A percentile compares a stretch with the other conserved stretches of the same genome.
These are phyloP conservation scores for Rhagoletis zephyria DNA, from an alignment of 1,140 invertebrate species.

Conservation along the genomic window DNA sequence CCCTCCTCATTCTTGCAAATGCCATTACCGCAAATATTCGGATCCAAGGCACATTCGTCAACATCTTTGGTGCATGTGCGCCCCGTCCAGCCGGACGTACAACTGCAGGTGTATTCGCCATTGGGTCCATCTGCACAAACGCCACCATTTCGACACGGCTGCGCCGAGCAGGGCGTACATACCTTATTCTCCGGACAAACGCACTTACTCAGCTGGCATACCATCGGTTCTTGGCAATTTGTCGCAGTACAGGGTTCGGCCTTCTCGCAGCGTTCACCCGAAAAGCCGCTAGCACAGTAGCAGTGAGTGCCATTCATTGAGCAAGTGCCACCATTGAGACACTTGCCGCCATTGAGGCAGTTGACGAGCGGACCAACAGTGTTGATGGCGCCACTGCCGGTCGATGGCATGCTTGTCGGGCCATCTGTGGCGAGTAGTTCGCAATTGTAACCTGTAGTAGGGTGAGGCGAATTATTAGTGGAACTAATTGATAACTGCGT, in stretches of 20 bases:
- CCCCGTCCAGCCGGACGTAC: constrained; percentile 84
- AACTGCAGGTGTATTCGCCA: constrained; percentile 83
- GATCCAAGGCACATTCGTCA: constrained; percentile 81
- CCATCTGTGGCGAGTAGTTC: constrained; percentile 61
- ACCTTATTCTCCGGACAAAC: constrained; percentile 70
- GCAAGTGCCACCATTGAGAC: constrained; percentile 83
- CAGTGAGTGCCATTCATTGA: constrained; percentile 84
- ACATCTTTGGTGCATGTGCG: constrained; percentile 82
- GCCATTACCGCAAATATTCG: constrained; percentile 84
- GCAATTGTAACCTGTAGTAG: constrained; percentile 67
- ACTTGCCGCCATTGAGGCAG: constrained; percentile 75
- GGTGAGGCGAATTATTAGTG: constrained; percentile 11
- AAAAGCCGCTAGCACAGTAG: constrained; percentile 81
- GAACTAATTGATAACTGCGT: not conserved
- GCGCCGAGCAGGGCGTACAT: constrained; percentile 75
- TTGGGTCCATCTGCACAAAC: constrained; percentile 77
- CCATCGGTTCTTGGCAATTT: constrained; percentile 75
- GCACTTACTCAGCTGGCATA: constrained; percentile 81
- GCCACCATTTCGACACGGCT: constrained; percentile 81
- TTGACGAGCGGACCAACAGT: constrained; percentile 69
- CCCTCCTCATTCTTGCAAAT: constrained; percentile 86
- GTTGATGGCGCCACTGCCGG: constrained; percentile 61
- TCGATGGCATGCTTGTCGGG: constrained; percentile 60
- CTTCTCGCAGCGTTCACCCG: constrained; percentile 84
- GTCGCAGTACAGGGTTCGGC: constrained; percentile 79